Evolutionary conservation across 2,888 invertebrate genomes (phyloP).

Genomic region (Dynastes tityus): DNA sequence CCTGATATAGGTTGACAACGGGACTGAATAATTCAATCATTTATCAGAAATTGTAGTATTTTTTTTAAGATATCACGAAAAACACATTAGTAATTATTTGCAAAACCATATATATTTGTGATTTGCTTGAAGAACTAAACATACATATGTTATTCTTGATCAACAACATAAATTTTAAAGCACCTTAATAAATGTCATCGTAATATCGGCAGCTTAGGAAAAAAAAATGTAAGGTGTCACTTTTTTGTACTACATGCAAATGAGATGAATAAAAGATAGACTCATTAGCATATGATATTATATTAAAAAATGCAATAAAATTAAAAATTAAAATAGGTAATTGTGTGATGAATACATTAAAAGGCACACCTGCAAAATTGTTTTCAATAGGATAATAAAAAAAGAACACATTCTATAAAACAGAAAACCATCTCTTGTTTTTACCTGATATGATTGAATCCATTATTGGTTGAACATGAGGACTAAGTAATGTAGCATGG

Average conservation of each 20-base stretch:
- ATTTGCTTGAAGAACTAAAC: neutral
- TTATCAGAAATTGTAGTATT: too few relatives aligned
- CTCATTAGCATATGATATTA: constrained; percentile 9
- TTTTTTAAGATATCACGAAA: too few relatives aligned
- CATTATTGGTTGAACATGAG: constrained; percentile 91
- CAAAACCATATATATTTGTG: neutral
- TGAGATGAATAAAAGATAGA: constrained; percentile 33
- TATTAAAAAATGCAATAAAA: constrained; percentile 9
- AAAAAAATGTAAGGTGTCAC: neutral
- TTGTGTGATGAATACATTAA: constrained; percentile 1
- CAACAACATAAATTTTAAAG: too few relatives aligned
- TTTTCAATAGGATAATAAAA: constrained; percentile 4
- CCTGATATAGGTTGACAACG: too few relatives aligned
- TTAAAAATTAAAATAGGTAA: constrained; percentile 29
- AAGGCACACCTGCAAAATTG: constrained; percentile 26
- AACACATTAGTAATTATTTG: too few relatives aligned
- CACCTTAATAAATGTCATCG: too few relatives aligned
- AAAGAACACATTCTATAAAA: neutral
- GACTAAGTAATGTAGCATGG: constrained; percentile 88
- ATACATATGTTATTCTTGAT: neutral
- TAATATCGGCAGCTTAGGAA: too few relatives aligned
- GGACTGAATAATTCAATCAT: too few relatives aligned
- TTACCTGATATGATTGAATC: constrained; percentile 90
- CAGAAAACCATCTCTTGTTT: too few relatives aligned
- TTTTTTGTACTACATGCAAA: neutral